Percentiles rank a stretch among this genome's conserved stretches.
Conservation (phyloP, 2,113 vertebrate species). For the Pogonocichla stellata region DNA sequence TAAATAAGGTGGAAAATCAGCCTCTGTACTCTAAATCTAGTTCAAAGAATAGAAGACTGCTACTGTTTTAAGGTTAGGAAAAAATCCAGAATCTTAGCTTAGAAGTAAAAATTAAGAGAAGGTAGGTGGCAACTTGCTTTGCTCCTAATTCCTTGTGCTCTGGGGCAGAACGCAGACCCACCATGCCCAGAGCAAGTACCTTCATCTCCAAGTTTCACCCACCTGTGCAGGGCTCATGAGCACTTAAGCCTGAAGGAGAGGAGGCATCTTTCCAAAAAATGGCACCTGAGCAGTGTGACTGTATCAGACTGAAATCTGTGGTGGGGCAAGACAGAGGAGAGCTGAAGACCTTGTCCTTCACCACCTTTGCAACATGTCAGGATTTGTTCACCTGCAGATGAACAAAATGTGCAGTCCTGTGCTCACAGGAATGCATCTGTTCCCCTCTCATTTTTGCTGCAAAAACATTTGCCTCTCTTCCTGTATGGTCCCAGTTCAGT, state of each 20-base stretch:
- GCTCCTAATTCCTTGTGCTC: background rate
- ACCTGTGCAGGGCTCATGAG: background rate
- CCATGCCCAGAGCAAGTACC: background rate
- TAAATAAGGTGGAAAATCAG: background rate
- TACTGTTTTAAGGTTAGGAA: background rate
- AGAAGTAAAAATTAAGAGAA: background rate
- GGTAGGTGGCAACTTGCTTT: background rate
- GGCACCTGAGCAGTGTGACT: background rate
- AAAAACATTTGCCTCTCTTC: background rate
- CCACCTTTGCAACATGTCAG: accelerated
- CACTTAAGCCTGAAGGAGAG: background rate
- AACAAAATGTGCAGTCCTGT: background rate
- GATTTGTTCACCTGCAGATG: background rate
- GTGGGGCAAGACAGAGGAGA: background rate
- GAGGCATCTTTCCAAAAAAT: background rate
- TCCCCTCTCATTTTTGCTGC: background rate
- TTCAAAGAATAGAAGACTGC: background rate
- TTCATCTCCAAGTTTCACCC: background rate
- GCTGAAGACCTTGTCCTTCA: background rate
- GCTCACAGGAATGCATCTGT: background rate
- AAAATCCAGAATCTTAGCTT: background rate
- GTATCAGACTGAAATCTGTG: background rate
- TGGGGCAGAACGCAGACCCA: background rate
- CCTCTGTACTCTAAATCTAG: background rate
- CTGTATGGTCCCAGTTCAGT: accelerated